These are phyloP conservation scores for Noctua janthe DNA, from an alignment of 2,888 invertebrate genomes.

Conservation along the genomic window DNA sequence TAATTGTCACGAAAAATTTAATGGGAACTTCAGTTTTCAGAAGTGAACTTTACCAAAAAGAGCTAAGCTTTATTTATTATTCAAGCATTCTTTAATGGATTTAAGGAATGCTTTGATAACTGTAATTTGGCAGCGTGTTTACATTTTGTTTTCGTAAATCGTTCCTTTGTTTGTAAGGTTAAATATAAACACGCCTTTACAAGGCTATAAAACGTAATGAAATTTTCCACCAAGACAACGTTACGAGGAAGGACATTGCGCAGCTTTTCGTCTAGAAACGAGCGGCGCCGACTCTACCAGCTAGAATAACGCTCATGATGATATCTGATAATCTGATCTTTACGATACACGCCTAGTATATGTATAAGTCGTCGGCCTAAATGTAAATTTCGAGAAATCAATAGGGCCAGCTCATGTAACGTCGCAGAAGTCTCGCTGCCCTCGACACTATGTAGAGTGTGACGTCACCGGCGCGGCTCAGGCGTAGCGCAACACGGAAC, in stretches of 20 bases:
- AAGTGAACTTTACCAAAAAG: neutral
- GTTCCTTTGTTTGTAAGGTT: slow-evolving; percentile 27
- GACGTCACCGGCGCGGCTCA: slow-evolving; percentile 82
- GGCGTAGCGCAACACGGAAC: slow-evolving; percentile 84
- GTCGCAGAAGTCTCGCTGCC: slow-evolving; percentile 66
- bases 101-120: neutral
- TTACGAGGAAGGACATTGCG: slow-evolving; percentile 14
- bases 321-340: slow-evolving; percentile 43
- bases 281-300: neutral
- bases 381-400: slow-evolving; percentile 59
- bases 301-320: neutral
- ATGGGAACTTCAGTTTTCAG: neutral
- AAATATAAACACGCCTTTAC: slow-evolving; percentile 10
- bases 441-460: slow-evolving; percentile 72
- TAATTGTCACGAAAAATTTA: neutral
- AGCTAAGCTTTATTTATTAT: neutral
- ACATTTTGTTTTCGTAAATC: neutral
- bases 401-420: slow-evolving; percentile 59
- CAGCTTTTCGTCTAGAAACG: slow-evolving; percentile 7
- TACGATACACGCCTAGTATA: slow-evolving; percentile 16
- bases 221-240: slow-evolving; percentile 15
- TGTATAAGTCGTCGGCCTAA: slow-evolving; percentile 40
- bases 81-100: neutral
- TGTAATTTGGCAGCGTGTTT: neutral
- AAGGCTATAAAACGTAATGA: slow-evolving; percentile 28